Conservation (phyloP, 2,797 vertebrate genomes). For the Sebastes diploproa region DNA sequence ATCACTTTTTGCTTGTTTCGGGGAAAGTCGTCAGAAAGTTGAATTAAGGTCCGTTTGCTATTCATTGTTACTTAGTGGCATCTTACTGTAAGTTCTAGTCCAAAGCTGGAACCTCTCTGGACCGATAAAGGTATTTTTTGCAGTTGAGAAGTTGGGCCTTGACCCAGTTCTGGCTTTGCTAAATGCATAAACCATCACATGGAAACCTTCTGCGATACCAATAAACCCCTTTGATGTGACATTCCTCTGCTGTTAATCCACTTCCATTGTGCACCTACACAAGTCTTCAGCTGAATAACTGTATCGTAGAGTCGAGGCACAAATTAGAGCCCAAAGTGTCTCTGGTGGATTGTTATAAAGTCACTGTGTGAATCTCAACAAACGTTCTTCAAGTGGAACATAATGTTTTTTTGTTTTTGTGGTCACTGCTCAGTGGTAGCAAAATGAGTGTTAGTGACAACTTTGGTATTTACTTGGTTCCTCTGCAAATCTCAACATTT, state of each 20-base stretch:
- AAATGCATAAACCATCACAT: constrained; percentile 42
- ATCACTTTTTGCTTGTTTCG: neutral
- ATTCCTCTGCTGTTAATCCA: constrained; percentile 43
- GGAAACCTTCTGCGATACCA: constrained; percentile 38
- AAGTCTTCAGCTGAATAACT: constrained; percentile 2
- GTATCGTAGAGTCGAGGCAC: constrained; percentile 1
- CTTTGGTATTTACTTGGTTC: constrained; percentile 17
- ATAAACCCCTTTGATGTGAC: constrained; percentile 11
- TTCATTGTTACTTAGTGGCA: neutral
- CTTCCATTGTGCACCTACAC: neutral
- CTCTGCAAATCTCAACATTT: constrained; percentile 17
- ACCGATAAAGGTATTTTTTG: neutral
- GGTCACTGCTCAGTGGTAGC: neutral
- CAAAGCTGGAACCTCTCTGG: neutral
- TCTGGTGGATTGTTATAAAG: constrained; percentile 23
- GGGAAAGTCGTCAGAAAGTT: neutral
- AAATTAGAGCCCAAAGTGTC: constrained; percentile 28
- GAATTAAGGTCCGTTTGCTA: neutral
- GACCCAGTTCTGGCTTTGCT: constrained; percentile 31
- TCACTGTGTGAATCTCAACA: constrained; percentile 16
- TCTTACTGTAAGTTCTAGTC: neutral
- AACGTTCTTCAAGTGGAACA: neutral
- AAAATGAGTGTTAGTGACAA: constrained; percentile 6
- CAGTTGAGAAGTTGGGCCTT: neutral
- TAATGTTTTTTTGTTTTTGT: constrained; percentile 11